These are phyloP conservation scores for Subacronicta megacephala DNA, from an alignment of 2,888 invertebrate genomes.

Conservation along the genomic window DNA sequence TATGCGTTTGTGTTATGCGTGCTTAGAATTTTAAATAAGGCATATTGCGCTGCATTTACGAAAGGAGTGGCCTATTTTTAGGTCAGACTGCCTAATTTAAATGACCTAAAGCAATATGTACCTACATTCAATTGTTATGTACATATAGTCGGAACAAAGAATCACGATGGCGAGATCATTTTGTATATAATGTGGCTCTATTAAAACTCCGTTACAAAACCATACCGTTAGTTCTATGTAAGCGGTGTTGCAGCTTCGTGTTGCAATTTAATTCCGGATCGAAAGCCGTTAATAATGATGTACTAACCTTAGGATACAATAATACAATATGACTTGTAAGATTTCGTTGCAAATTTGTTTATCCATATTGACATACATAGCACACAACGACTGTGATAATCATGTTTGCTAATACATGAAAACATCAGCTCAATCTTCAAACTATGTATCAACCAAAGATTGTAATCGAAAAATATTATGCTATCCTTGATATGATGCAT, in stretches of 20 bases:
- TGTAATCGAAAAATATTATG: conserved; percentile 4
- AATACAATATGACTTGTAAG: conserved; percentile 7
- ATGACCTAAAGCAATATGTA: conserved; percentile 35
- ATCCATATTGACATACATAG: not conserved
- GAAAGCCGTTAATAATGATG: conserved; percentile 36
- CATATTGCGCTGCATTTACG: conserved; percentile 19
- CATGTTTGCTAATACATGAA: no score
- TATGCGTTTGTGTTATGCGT: no score
- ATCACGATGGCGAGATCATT: conserved; percentile 40
- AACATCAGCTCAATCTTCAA: not conserved
- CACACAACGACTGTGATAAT: no score
- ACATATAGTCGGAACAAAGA: conserved; percentile 37
- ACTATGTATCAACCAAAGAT: not conserved
- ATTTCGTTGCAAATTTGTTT: conserved; percentile 9
- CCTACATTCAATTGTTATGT: conserved; percentile 34
- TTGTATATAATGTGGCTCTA: conserved; percentile 47
- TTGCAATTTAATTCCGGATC: conserved; percentile 51
- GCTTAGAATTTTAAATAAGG: conserved; percentile 33
- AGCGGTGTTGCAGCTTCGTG: conserved; percentile 50
- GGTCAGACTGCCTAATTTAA: conserved; percentile 35
- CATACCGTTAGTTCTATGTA: conserved; percentile 50
- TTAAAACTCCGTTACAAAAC: conserved; percentile 55
- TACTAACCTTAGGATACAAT: conserved; percentile 13
- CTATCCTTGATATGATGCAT: not conserved
- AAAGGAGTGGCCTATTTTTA: conserved; percentile 18